Evolutionary conservation across 1,140 invertebrate species (phyloP).

Genomic region (Argopecten irradians): DNA sequence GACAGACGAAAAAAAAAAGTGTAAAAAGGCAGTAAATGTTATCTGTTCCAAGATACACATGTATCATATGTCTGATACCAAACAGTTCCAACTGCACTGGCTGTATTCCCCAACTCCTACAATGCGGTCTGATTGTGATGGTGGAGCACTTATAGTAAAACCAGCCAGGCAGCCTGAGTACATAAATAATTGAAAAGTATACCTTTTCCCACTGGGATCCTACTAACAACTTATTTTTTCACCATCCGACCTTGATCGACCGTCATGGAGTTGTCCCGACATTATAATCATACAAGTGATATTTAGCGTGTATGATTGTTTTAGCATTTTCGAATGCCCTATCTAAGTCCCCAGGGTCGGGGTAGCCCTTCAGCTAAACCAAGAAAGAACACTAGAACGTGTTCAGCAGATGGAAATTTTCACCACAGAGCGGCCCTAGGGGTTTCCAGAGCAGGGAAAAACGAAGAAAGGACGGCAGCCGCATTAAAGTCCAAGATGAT

Average conservation of each 20-base stretch:
- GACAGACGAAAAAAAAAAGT: neutral
- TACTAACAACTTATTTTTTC: neutral
- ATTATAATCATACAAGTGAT: neutral
- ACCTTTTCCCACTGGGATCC: neutral
- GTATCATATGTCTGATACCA: neutral
- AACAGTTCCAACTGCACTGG: neutral
- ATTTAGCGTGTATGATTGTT: neutral
- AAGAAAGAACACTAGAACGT: neutral
- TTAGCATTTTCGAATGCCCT: neutral
- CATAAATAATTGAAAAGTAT: neutral
- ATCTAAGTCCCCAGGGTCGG: neutral
- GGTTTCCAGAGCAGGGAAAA: neutral
- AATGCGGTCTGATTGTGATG: neutral
- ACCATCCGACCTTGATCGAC: neutral
- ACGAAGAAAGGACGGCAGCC: neutral
- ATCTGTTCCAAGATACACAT: neutral
- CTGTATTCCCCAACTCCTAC: neutral
- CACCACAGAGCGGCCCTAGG: neutral
- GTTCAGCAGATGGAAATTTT: neutral
- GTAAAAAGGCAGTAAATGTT: neutral
- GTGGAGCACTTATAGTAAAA: neutral
- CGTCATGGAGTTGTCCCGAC: neutral
- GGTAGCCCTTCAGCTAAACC: neutral
- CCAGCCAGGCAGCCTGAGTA: neutral
- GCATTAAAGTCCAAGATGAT: neutral